These are phyloP conservation scores for Polylopha cassiicola DNA, from an alignment of 2,888 invertebrate genomes.

Conservation along the genomic window DNA sequence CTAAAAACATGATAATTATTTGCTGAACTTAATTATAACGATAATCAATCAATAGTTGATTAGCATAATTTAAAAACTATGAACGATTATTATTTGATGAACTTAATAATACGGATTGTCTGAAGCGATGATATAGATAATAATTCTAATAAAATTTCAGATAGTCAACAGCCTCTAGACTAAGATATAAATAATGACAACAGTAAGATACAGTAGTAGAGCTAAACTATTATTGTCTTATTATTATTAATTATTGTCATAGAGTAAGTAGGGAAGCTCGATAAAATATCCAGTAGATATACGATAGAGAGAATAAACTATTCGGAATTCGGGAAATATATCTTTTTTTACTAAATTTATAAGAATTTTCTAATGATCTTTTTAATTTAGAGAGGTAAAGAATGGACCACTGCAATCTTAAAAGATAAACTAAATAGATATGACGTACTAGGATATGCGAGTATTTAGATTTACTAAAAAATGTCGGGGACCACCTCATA, in stretches of 20 bases:
- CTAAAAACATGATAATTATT: too few relatives aligned
- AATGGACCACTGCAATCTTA: constrained; percentile 50
- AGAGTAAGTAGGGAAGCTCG: constrained; percentile 65
- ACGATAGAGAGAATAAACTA: constrained; percentile 19
- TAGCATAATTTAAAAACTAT: too few relatives aligned
- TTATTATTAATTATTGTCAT: constrained; percentile 65
- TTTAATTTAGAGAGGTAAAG: constrained; percentile 44
- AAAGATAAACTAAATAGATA: constrained; percentile 30
- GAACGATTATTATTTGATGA: too few relatives aligned
- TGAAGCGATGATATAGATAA: too few relatives aligned
- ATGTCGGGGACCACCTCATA: constrained; percentile 43
- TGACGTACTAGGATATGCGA: constrained; percentile 36
- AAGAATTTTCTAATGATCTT: constrained; percentile 33
- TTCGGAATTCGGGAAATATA: constrained; percentile 28
- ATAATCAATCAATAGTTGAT: too few relatives aligned
- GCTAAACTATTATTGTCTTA: constrained; percentile 49
- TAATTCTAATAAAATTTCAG: constrained; percentile 23
- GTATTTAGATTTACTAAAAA: constrained; percentile 27
- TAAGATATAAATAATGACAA: constrained; percentile 18
- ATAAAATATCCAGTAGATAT: constrained; percentile 32
- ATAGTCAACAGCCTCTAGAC: constrained; percentile 22
- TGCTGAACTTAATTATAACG: too few relatives aligned
- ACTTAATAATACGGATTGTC: too few relatives aligned
- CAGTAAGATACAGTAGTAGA: constrained; percentile 20
- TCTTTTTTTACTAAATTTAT: constrained; percentile 29